Evolutionary conservation across 2,888 invertebrate genomes (phyloP).

Genomic region (Andrena flavipes): DNA sequence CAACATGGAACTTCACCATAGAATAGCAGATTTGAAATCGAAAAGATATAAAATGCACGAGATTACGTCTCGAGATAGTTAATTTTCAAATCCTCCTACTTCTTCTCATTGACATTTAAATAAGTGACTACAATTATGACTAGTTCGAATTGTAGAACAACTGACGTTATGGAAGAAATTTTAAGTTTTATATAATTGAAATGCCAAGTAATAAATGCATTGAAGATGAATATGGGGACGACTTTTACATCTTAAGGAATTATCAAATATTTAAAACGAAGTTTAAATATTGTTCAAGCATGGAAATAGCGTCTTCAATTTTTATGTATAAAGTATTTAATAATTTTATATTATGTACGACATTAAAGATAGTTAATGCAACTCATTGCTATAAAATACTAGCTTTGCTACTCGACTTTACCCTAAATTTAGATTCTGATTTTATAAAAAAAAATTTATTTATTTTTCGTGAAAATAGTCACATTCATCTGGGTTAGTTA

Average conservation of each 20-base stretch:
- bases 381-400: no score
- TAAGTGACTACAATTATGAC: background rate
- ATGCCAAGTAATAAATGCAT: background rate
- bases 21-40: slow-evolving; percentile 70
- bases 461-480: no score
- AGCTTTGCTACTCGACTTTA: no score
- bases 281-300: no score
- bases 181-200: background rate
- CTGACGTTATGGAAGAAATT: background rate
- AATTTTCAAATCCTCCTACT: background rate
- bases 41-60: slow-evolving; percentile 30
- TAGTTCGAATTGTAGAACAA: background rate
- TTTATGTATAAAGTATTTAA: no score
- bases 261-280: no score
- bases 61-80: background rate
- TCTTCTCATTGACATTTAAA: background rate
- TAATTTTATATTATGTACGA: no score
- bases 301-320: no score
- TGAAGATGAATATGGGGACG: background rate
- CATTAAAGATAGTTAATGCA: no score
- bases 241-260: background rate
- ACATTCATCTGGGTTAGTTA: no score
- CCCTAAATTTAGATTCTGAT: no score
- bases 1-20: slow-evolving; percentile 69
- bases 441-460: no score